Evolutionary conservation across 1,140 invertebrate species (phyloP), one percentile per base, ranked within the genome.

Genomic region (Physella acuta): DNA sequence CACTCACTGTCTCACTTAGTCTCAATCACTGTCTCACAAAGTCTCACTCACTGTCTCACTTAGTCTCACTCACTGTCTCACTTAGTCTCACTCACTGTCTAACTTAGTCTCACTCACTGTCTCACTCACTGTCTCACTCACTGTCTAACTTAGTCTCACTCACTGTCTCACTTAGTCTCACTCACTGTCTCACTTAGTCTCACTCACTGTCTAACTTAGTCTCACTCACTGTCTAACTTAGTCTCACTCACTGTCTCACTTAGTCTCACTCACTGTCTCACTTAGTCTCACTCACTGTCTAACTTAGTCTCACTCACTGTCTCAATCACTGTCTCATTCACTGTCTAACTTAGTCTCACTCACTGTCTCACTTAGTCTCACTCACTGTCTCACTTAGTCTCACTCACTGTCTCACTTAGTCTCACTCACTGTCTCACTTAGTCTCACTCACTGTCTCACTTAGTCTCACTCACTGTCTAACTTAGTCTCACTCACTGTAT

Each of bases 321-420:
- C 59, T 20, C 59, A 33, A 14, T 61, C 59, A 61, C 33, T 61
- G 59, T 33, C 34, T 36, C 59, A 61, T 34, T 61, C 59, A 61
- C 26, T 61, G 59, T 61, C 33, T 36, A 17, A 61, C 33, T 61
- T 31, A 61, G 11, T 61, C 34, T 14, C 34, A 14, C 34, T 8
- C 28, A 14, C 44, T 14, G 11, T 49, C 44, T 49, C 44, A 14
- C 44, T 14, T n/a, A 14, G 11, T 14, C 44, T 49, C 44, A 14
- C 44, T 49, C 44, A 49, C 44, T 49, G 11, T 14, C 44, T 49
- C 55, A 14, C 17, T 56, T 24, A 56, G 11, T 56, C 17, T 16
- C 55, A 14, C 14, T 24, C 55, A 14, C 55, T 14, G 11, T 56
- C 17, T 16, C 55, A 16, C 55, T 16, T 11, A 14, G 17, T 56